Evolutionary conservation across 2,797 vertebrate species (phyloP).

Genomic region (Typhlichthys subterraneus): DNA sequence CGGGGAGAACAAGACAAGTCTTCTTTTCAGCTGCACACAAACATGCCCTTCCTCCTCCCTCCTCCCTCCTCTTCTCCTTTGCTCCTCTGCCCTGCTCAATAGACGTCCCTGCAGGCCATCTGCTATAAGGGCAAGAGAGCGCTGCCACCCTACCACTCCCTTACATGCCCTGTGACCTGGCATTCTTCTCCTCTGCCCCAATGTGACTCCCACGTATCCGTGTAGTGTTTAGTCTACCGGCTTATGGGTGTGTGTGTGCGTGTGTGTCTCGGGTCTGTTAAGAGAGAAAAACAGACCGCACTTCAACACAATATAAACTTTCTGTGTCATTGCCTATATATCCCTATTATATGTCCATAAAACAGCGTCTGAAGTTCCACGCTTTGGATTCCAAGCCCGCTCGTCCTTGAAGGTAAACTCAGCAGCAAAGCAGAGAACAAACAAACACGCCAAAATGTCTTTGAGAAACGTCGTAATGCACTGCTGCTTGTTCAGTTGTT

Average conservation of each 20-base stretch:
- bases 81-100: constrained; percentile 55
- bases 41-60: constrained; percentile 31
- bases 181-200: constrained; percentile 65
- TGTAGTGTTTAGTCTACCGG: constrained; percentile 71
- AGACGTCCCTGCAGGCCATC: constrained; percentile 68
- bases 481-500: constrained; percentile 26
- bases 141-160: constrained; percentile 53
- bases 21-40: constrained; percentile 59
- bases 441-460: constrained; percentile 42
- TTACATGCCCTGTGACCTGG: constrained; percentile 70
- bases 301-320: constrained; percentile 56
- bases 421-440: constrained; percentile 17
- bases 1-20: constrained; percentile 67
- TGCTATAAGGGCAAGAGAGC: constrained; percentile 64
- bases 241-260: not conserved
- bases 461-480: not conserved
- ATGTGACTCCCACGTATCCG: constrained; percentile 56
- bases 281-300: constrained; percentile 39
- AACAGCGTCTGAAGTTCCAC: not conserved
- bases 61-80: constrained; percentile 51
- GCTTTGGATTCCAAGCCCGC: constrained; percentile 7
- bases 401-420: constrained; percentile 41
- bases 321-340: too few relatives aligned
- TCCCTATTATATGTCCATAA: not conserved
- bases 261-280: constrained; percentile 11